phyloP scores from a whole-genome alignment of 2,888 invertebrate genomes.

The Cepaea hortensis region DNA sequence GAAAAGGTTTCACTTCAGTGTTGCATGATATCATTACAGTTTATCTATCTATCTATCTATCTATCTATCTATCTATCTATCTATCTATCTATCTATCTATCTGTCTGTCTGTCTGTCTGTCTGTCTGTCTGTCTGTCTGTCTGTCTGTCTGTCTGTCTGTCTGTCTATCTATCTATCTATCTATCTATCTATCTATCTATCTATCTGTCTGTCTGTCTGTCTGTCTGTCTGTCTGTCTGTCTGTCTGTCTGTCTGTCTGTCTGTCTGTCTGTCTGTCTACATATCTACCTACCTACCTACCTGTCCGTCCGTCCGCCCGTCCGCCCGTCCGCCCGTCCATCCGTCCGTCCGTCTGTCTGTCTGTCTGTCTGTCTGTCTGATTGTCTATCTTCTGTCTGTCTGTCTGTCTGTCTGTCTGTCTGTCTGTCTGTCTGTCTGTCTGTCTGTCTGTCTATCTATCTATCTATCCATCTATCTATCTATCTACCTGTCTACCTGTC shows the following conservation, averaged over 20 bases:
- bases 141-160: background rate
- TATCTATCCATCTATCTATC: too few species aligned
- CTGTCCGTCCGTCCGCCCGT: too few species aligned
- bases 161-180: background rate
- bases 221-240: background rate
- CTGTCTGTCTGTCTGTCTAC: too few species aligned
- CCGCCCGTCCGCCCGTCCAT: too few species aligned
- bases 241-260: background rate
- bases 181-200: background rate
- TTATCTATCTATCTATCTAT: background rate
- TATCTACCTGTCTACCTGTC: too few species aligned
- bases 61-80: slow-evolving; percentile 7
- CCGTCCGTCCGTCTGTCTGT: too few species aligned
- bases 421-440: background rate
- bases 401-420: slow-evolving; percentile 7
- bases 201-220: background rate
- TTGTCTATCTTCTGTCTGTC: background rate
- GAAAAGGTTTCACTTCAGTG: too few species aligned
- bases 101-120: background rate
- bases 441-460: too few species aligned
- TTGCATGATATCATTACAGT: too few species aligned
- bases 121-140: background rate
- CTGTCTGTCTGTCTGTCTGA: too few species aligned
- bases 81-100: slow-evolving; percentile 7
- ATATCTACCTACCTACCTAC: too few species aligned